These are phyloP conservation scores for Netelia fuscicornis DNA, from an alignment of 2,888 invertebrate genomes.

Conservation along the genomic window DNA sequence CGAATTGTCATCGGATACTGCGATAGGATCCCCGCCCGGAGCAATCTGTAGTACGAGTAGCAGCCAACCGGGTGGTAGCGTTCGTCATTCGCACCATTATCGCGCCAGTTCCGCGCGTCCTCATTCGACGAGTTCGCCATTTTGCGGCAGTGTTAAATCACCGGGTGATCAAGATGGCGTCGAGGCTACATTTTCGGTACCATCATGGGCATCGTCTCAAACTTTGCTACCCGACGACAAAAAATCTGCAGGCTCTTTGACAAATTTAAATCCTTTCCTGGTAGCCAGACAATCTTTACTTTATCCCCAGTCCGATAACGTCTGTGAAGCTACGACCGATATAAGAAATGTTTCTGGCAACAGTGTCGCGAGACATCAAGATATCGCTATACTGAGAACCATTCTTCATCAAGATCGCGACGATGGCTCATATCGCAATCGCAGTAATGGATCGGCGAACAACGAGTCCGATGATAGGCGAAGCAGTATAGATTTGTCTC, in stretches of 20 bases:
- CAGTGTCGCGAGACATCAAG: slow-evolving; percentile 85
- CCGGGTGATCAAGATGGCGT: slow-evolving; percentile 72
- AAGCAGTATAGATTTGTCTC: slow-evolving; percentile 74
- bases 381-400: slow-evolving; percentile 94
- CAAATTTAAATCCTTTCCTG: slow-evolving; percentile 25
- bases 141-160: slow-evolving; percentile 74
- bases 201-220: slow-evolving; percentile 85
- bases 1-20: slow-evolving; percentile 73
- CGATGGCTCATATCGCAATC: slow-evolving; percentile 88
- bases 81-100: slow-evolving; percentile 62
- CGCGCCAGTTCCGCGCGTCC: slow-evolving; percentile 82
- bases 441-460: slow-evolving; percentile 88
- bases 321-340: neutral
- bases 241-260: slow-evolving; percentile 25
- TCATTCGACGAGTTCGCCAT: slow-evolving; percentile 80
- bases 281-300: slow-evolving; percentile 16
- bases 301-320: slow-evolving; percentile 34
- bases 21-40: slow-evolving; percentile 22
- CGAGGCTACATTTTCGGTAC: slow-evolving; percentile 75
- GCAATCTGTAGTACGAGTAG: slow-evolving; percentile 69
- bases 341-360: slow-evolving; percentile 56
- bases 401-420: slow-evolving; percentile 93
- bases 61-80: slow-evolving; percentile 57
- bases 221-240: slow-evolving; percentile 85
- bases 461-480: slow-evolving; percentile 87